Percentiles rank a stretch among this genome's conserved stretches.
phyloP scores from a whole-genome alignment of 2,113 vertebrate genomes.

The Saimiri boliviensis region DNA sequence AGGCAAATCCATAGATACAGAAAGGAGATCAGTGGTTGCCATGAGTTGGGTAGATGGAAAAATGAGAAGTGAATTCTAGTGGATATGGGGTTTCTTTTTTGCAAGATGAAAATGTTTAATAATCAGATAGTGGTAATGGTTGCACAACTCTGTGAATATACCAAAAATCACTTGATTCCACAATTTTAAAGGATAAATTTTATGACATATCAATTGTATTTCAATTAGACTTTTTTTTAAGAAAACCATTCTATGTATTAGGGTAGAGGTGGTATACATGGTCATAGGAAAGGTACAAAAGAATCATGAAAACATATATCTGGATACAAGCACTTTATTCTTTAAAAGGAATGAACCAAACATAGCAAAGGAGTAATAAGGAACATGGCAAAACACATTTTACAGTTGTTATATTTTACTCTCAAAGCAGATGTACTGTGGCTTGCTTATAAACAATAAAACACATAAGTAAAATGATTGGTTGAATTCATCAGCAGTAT shows the following conservation, averaged over 20 bases:
- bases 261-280: accelerated
- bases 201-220: neutral
- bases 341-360: neutral
- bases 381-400: neutral
- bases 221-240: neutral
- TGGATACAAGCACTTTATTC: neutral
- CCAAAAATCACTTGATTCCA: neutral
- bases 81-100: neutral
- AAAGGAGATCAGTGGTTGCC: neutral
- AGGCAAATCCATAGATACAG: neutral
- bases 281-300: neutral
- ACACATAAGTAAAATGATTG: neutral
- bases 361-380: neutral
- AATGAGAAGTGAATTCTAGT: neutral
- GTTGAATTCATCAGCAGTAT: neutral
- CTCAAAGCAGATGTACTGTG: neutral
- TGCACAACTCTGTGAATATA: neutral
- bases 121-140: neutral
- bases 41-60: neutral
- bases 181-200: neutral
- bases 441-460: neutral
- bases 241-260: neutral
- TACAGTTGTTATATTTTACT: neutral
- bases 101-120: neutral
- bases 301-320: neutral